A percentile compares a stretch with the other conserved stretches of the same genome.
These are phyloP conservation scores for Chaetodon trifasciatus DNA, from an alignment of 2,797 vertebrate species.

Conservation along the genomic window DNA sequence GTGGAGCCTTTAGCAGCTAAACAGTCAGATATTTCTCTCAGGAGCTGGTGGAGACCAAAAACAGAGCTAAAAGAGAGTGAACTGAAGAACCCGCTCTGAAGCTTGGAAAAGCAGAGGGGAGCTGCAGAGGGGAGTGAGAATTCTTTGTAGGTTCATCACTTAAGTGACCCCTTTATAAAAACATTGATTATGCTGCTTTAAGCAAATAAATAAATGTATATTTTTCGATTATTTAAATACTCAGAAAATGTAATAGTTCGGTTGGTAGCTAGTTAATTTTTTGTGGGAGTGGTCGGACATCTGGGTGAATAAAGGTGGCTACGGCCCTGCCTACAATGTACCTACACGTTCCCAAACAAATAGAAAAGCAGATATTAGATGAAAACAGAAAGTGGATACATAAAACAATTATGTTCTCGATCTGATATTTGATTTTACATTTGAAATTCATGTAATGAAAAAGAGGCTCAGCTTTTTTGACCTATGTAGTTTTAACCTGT, in stretches of 20 bases:
- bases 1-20: too few species aligned
- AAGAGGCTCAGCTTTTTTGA: constrained; percentile 49
- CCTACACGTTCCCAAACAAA: not conserved
- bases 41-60: too few species aligned
- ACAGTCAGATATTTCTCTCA: too few species aligned
- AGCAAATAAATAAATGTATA: not conserved
- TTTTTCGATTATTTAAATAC: not conserved
- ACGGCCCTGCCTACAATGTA: not conserved
- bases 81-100: too few species aligned
- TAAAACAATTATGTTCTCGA: constrained; percentile 27
- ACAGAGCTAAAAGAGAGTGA: too few species aligned
- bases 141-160: not conserved
- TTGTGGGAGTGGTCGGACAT: not conserved
- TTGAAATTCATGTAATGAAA: constrained; percentile 35
- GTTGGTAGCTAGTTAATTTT: not conserved
- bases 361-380: not conserved
- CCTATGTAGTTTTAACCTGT: constrained; percentile 57
- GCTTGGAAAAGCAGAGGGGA: too few species aligned
- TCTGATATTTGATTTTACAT: constrained; percentile 30
- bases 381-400: constrained; percentile 15
- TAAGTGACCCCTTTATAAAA: not conserved
- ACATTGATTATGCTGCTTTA: not conserved
- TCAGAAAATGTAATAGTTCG: not conserved
- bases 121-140: not conserved
- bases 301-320: not conserved